Base-by-base conservation (phyloP, 2,797 vertebrate genomes). In the Crypturellus tataupa region DNA sequence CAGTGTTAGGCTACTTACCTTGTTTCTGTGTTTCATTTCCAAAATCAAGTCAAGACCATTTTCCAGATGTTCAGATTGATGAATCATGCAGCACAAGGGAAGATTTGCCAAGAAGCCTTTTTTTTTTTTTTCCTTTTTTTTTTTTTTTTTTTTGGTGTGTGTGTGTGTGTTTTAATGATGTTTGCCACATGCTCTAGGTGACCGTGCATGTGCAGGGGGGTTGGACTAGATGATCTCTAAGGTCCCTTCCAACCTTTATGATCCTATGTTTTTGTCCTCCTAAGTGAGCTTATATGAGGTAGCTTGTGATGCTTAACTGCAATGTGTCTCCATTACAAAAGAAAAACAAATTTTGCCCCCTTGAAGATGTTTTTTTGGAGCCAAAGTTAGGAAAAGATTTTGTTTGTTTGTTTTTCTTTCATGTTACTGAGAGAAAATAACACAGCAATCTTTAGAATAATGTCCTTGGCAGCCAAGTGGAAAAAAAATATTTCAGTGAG, bases 51-150 rank as follows among this genome's bases (percentile, higher is more conserved):
- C 60, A 85, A 79, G 33, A 9, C 5, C 67, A 29, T 73, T 77
- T 92, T 58, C 59, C 84, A 94, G 35, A 73, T 58, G 47, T 92
- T 84, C 93, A 76, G 78, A 84, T 69, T 77, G 72, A 16, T 63
- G 39, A 70, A 29, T 42, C 29, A 3, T 76, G 55, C 55, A 56
- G 33, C 49, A 68, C 39, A 59, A 58, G 42, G 39, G 5, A 63
- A 89, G 46, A 85, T 87, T 79, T 64, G 47, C 24, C 56, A 80
- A 68, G 35, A 80, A 72, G 90, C 80, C 88, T 78, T 20, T 53
- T 85, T 25, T 85, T 3, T 60, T 25, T 46, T 24, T 64, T 59
- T 90, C 55, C 44, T 93, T 84, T 88, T 72, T 21, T 55, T 84
- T 93, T 83, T 91, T 78, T 20, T 47, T 83, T 31, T 83, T 3